Percentiles rank a stretch among this genome's conserved stretches.
Conservation (phyloP, 2,888 invertebrate genomes). For the Rhopalosiphum nymphaeae region DNA sequence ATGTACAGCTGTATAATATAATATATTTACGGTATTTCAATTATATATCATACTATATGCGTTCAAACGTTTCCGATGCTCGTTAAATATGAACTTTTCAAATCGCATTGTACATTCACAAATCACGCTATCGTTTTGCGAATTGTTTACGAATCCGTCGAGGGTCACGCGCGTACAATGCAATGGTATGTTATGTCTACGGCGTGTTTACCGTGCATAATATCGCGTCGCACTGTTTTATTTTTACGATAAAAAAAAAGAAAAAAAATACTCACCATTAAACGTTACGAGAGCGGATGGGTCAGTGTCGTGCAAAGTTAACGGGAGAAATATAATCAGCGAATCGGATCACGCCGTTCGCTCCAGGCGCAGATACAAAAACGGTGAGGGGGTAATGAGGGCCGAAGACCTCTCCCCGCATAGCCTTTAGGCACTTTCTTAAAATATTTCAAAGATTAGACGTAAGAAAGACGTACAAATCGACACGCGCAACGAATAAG, state of each 20-base stretch:
- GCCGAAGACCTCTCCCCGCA: too few species aligned
- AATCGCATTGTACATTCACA: not conserved
- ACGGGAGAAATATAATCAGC: too few species aligned
- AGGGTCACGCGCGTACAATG: not conserved
- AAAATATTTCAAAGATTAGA: too few species aligned
- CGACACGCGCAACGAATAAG: too few species aligned
- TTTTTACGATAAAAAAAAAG: not conserved
- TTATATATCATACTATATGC: not conserved
- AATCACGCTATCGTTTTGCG: not conserved
- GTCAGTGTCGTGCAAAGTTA: not conserved
- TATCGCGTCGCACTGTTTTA: not conserved
- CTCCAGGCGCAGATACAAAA: too few species aligned
- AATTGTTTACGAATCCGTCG: not conserved
- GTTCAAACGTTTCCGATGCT: not conserved
- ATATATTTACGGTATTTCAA: not conserved
- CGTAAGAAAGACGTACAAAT: too few species aligned
- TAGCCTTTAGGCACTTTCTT: too few species aligned
- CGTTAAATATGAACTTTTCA: not conserved
- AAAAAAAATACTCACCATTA: not conserved
- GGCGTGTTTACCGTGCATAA: not conserved
- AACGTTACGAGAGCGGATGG: not conserved
- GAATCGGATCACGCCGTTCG: not conserved
- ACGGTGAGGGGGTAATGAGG: too few species aligned
- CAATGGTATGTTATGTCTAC: not conserved
- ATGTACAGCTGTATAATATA: not conserved